These are phyloP conservation scores for Melieria picta DNA, from an alignment of 2,888 invertebrate genomes.

Conservation along the genomic window DNA sequence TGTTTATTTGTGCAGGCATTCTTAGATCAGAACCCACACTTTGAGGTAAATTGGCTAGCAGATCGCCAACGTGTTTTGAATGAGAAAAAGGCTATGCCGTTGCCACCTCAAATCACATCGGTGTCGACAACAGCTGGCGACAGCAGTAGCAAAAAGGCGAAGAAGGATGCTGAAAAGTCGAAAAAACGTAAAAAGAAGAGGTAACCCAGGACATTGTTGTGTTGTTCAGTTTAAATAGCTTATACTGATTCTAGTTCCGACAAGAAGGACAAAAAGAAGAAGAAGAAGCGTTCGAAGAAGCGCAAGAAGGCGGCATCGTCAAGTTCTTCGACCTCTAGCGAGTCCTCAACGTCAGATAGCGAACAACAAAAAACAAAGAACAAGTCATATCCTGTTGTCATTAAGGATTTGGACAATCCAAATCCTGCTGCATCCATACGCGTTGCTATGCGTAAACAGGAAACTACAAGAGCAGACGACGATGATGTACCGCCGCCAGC, in stretches of 20 bases:
- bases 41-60: conserved; percentile 88
- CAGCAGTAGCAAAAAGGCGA: conserved; percentile 64
- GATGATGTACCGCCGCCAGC: conserved; percentile 61
- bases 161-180: conserved; percentile 62
- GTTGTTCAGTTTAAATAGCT: background rate
- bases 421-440: conserved; percentile 73
- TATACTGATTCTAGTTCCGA: conserved; percentile 47
- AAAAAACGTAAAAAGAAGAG: conserved; percentile 72
- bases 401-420: conserved; percentile 49
- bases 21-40: conserved; percentile 84
- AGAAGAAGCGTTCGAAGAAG: conserved; percentile 68
- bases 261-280: conserved; percentile 68
- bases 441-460: conserved; percentile 73
- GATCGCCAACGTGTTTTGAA: conserved; percentile 80
- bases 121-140: conserved; percentile 49
- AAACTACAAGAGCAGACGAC: conserved; percentile 66
- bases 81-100: conserved; percentile 56
- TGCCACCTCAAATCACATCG: conserved; percentile 53
- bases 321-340: conserved; percentile 37
- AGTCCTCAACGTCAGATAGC: conserved; percentile 55
- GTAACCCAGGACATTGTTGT: conserved; percentile 48
- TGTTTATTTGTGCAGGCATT: conserved; percentile 71
- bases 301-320: conserved; percentile 58
- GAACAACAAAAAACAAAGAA: conserved; percentile 45
- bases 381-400: conserved; percentile 15